Evolutionary conservation across 2,113 vertebrate species (phyloP), one percentile per base, ranked within the genome.

Genomic region (Caretta caretta): DNA sequence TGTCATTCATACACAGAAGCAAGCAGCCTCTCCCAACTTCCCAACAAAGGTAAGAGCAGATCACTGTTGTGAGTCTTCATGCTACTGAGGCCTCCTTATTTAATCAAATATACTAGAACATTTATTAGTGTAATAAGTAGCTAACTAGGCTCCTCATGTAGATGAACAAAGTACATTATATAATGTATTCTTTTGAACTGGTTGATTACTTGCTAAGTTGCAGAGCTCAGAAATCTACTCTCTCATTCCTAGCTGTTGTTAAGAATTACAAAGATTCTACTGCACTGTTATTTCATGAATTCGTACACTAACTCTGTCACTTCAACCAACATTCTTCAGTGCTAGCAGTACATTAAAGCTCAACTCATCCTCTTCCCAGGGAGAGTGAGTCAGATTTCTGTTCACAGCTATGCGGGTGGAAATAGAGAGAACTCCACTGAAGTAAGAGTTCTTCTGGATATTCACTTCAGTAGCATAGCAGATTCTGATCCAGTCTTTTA

Each of bases 251-350:
- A 93, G 59, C 49, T 81, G 78, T 76, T 93, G 84, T n/a, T 56
- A 54, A 59, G 62, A 96, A 91, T 93, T 42, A 20, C 8, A 92
- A 94, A 83, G 80, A 84, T 38, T 90, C 82, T 65, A 35, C n/a
- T 35, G 16, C 75, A 42, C 11, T 83, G 49, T 79, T 88, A 88
- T 56, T 88, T 53, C 1, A 13, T 62, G 80, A 91, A 76, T 3
- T 56, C 38, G 62, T 5, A 22, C 42, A 81, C 84, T 48, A 84
- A 59, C 54, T 80, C 57, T 38, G 53, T 10, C 81, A 56, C 46
- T 95, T 80, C 48, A 87, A 86, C 83, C 31, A 51, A 88, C 42
- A 27, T 31, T 46, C 17, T 46, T 46, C 42, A 76, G 22, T 48
- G 42, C 12, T 65, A 88, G 80, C 76, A 48, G 94, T 31, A 48